phyloP scores from a whole-genome alignment of 2,113 vertebrate genomes.

The Ifrita kowaldi region DNA sequence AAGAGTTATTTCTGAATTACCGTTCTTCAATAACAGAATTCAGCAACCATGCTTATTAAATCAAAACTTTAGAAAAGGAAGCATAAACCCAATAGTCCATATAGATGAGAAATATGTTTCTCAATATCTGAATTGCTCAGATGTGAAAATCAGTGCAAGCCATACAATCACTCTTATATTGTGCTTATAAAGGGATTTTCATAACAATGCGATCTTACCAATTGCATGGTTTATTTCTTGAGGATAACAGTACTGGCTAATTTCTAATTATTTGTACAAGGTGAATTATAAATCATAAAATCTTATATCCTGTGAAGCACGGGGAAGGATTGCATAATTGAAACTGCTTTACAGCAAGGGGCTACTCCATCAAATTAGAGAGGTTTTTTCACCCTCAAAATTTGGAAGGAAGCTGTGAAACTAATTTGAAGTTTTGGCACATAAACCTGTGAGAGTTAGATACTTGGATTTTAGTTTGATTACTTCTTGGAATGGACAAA shows the following conservation, averaged over 20 bases:
- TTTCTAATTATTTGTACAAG: background rate
- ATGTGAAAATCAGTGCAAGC: constrained; percentile 27
- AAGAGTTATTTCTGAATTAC: constrained; percentile 33
- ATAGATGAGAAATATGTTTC: constrained; percentile 37
- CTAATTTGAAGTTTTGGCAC: background rate
- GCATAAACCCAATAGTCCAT: constrained; percentile 32
- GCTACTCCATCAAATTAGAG: background rate
- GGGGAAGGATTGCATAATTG: background rate
- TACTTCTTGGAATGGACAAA: background rate
- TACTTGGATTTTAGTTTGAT: background rate
- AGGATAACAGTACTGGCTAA: background rate
- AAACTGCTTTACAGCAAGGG: background rate
- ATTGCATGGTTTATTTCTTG: constrained; percentile 12
- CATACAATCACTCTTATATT: background rate
- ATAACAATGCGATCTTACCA: background rate
- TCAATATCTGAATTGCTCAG: constrained; percentile 24
- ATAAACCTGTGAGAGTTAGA: background rate
- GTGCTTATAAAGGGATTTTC: constrained; percentile 7
- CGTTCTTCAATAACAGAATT: constrained; percentile 10
- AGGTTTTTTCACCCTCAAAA: background rate
- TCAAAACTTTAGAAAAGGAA: constrained; percentile 49
- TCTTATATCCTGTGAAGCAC: background rate
- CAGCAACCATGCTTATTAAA: constrained; percentile 43
- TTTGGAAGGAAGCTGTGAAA: background rate
- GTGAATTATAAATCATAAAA: background rate